Percentiles rank a stretch among this genome's conserved stretches.
Conservation (phyloP, 64 coral and sea anemone species). For the Trachythela sp. region DNA sequence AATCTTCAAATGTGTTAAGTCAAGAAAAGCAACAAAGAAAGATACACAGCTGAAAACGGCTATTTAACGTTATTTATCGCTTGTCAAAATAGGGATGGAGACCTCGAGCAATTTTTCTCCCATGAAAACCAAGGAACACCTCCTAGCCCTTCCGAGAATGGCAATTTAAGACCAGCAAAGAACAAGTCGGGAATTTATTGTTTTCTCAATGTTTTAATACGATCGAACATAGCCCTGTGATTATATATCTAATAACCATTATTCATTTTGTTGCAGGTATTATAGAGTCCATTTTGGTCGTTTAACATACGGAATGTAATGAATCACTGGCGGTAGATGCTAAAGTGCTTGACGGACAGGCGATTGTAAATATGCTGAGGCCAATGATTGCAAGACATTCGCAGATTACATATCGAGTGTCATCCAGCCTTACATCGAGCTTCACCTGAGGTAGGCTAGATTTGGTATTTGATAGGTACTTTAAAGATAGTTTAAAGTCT, state of each 20-base stretch:
- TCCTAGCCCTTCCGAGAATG: no score
- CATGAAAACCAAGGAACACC: no score
- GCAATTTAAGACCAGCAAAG: no score
- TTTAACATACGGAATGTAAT: background rate
- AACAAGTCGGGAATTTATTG: no score
- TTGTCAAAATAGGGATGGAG: no score
- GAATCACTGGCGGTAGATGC: background rate
- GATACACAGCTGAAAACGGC: background rate
- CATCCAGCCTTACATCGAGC: no score
- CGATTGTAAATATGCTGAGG: background rate
- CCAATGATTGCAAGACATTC: slow-evolving; percentile 6
- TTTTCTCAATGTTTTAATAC: no score
- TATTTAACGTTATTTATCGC: background rate
- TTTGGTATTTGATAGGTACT: no score
- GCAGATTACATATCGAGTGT: background rate
- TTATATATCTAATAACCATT: background rate
- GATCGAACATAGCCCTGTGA: background rate
- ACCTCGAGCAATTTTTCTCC: no score
- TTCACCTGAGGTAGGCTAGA: no score
- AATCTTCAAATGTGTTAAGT: background rate
- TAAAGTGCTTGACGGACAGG: background rate
- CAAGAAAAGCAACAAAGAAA: background rate
- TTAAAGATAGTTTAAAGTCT: slow-evolving; percentile 19
- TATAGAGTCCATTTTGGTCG: background rate
- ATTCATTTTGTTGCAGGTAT: background rate